Evolutionary conservation across 2,797 vertebrate species (phyloP).

Genomic region (Emydoidea blandingii): DNA sequence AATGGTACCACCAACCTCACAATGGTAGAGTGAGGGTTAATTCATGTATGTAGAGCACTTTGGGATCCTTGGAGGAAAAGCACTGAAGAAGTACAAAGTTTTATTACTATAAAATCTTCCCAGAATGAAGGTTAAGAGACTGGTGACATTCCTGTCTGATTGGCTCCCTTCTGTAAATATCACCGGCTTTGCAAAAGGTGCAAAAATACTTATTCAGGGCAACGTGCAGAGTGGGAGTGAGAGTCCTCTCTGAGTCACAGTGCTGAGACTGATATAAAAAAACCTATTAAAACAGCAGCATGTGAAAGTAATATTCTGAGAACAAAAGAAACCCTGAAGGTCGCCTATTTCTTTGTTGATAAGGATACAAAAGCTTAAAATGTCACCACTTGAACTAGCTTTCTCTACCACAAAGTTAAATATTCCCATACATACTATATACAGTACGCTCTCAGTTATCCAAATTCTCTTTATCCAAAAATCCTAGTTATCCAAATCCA

Average conservation of each 20-base stretch:
- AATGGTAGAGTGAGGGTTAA: background rate
- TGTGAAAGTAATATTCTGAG: slow-evolving; percentile 9
- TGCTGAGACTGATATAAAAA: slow-evolving; percentile 22
- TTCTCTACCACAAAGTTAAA: slow-evolving; percentile 7
- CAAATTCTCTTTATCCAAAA: background rate
- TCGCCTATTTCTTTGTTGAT: background rate
- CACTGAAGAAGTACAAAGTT: too few relatives aligned
- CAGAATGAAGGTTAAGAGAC: background rate
- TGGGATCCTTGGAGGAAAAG: background rate
- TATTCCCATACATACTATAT: background rate
- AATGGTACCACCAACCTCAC: background rate
- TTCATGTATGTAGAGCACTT: too few relatives aligned
- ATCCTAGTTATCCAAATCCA: background rate
- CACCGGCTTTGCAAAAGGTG: background rate
- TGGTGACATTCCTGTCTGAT: background rate
- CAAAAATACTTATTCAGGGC: slow-evolving; percentile 16
- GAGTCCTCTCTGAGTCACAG: slow-evolving; percentile 30
- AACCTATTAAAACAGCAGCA: slow-evolving; percentile 30
- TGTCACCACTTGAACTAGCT: slow-evolving; percentile 7
- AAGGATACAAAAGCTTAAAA: slow-evolving; percentile 10
- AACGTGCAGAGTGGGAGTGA: slow-evolving; percentile 23
- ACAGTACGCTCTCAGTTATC: background rate
- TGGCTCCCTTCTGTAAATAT: background rate
- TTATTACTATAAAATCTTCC: background rate
- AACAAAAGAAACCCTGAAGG: slow-evolving; percentile 23